A percentile compares a stretch with the other conserved stretches of the same genome.
These are phyloP conservation scores for Vanessa tameamea DNA, from an alignment of 1,140 invertebrate genomes.

Conservation along the genomic window DNA sequence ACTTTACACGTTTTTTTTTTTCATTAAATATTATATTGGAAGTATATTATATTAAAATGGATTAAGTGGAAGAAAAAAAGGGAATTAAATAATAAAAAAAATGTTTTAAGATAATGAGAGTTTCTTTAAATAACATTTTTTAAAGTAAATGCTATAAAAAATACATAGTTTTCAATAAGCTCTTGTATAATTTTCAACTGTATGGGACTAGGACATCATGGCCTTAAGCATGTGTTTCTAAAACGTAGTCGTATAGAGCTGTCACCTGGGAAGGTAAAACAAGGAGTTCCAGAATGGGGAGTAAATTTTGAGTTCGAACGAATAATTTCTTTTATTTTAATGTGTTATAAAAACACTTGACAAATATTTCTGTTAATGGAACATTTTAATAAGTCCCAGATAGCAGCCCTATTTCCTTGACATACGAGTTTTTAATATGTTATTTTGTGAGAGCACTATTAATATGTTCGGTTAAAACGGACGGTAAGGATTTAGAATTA, in stretches of 20 bases:
- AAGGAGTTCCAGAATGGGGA: not conserved
- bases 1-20: slow-evolving; percentile 1
- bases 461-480: slow-evolving; percentile 38
- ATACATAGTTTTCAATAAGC: slow-evolving; percentile 26
- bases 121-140: slow-evolving; percentile 12
- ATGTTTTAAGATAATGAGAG: not conserved
- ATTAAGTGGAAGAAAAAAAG: not conserved
- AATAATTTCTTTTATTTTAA: too few relatives aligned
- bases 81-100: not conserved
- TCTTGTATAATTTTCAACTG: slow-evolving; percentile 16
- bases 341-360: too few relatives aligned
- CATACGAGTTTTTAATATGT: not conserved
- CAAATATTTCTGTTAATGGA: too few relatives aligned
- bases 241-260: not conserved
- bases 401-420: not conserved
- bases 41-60: slow-evolving; percentile 4
- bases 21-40: slow-evolving; percentile 2
- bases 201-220: slow-evolving; percentile 12
- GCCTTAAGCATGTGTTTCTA: slow-evolving; percentile 19
- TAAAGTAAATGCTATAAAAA: slow-evolving; percentile 29
- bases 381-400: not conserved
- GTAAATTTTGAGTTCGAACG: not conserved
- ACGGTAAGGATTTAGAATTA: slow-evolving; percentile 49
- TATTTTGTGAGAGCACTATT: slow-evolving; percentile 23
- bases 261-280: not conserved